Conservation (phyloP, 1,140 invertebrate species). For the Drosophila ananassae region DNA sequence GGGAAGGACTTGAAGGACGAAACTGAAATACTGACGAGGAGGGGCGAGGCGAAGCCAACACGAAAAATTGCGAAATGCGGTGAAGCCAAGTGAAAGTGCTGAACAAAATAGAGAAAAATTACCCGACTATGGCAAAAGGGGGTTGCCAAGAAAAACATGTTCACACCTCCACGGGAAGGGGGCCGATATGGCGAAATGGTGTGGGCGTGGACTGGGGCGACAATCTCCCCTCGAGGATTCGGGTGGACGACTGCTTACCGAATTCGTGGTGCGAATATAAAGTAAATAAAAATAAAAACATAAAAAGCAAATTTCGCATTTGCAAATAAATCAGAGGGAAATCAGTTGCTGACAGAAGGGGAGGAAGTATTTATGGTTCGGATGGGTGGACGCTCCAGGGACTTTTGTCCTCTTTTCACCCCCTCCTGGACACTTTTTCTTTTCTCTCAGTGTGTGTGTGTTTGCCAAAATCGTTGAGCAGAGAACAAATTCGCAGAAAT, state of each 20-base stretch:
- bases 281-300: slow-evolving; percentile 81
- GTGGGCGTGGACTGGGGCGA: slow-evolving; percentile 28
- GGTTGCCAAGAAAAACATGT: slow-evolving; percentile 57
- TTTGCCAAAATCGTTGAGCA: slow-evolving; percentile 62
- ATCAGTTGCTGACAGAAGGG: slow-evolving; percentile 77
- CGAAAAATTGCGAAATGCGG: slow-evolving; percentile 36
- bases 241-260: slow-evolving; percentile 43
- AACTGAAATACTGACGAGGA: slow-evolving; percentile 10
- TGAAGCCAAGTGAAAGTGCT: slow-evolving; percentile 72
- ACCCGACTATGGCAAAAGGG: slow-evolving; percentile 43
- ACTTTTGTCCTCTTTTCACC: slow-evolving; percentile 8
- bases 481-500: slow-evolving; percentile 80
- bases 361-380: slow-evolving; percentile 81
- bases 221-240: slow-evolving; percentile 33
- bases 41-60: slow-evolving; percentile 20
- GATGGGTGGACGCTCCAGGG: slow-evolving; percentile 54
- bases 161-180: slow-evolving; percentile 56
- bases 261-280: slow-evolving; percentile 79
- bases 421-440: background rate
- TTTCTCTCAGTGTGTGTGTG: slow-evolving; percentile 25
- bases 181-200: background rate
- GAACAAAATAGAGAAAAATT: slow-evolving; percentile 73
- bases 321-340: slow-evolving; percentile 82
- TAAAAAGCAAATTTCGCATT: slow-evolving; percentile 82
- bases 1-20: slow-evolving; percentile 17